phyloP scores from a whole-genome alignment of 2,888 invertebrate species.

The Rhingia campestris region DNA sequence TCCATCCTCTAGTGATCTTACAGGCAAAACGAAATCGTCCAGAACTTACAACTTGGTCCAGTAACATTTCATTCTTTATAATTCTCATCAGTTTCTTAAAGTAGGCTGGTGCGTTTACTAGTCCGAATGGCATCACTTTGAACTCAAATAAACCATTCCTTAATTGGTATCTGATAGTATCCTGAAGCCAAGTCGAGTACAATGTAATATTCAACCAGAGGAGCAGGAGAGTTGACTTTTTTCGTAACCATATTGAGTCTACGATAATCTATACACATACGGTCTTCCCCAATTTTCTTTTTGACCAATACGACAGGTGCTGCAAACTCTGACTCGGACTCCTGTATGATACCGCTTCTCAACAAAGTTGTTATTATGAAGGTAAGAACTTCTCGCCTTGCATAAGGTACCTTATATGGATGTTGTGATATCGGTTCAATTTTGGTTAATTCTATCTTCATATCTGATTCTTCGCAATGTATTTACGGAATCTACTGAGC shows the following conservation, averaged over 20 bases:
- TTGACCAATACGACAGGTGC: constrained; percentile 16
- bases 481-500: constrained; percentile 9
- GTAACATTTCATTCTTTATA: constrained; percentile 22
- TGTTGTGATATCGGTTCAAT: not conserved
- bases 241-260: constrained; percentile 28
- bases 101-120: constrained; percentile 47
- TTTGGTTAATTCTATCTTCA: constrained; percentile 14
- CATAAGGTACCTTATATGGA: too few relatives aligned
- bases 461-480: constrained; percentile 10
- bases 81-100: constrained; percentile 60
- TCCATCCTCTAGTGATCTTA: constrained; percentile 15
- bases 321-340: constrained; percentile 20
- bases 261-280: constrained; percentile 32
- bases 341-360: not conserved
- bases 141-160: constrained; percentile 67
- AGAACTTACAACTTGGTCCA: constrained; percentile 26
- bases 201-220: constrained; percentile 27
- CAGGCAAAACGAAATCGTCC: constrained; percentile 52
- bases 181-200: constrained; percentile 37
- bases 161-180: constrained; percentile 22
- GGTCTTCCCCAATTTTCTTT: constrained; percentile 19
- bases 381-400: not conserved
- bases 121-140: constrained; percentile 3
- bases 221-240: constrained; percentile 34
- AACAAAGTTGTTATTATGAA: not conserved